phyloP scores from a whole-genome alignment of 2,888 invertebrate species.

The Dynastes hyllus region DNA sequence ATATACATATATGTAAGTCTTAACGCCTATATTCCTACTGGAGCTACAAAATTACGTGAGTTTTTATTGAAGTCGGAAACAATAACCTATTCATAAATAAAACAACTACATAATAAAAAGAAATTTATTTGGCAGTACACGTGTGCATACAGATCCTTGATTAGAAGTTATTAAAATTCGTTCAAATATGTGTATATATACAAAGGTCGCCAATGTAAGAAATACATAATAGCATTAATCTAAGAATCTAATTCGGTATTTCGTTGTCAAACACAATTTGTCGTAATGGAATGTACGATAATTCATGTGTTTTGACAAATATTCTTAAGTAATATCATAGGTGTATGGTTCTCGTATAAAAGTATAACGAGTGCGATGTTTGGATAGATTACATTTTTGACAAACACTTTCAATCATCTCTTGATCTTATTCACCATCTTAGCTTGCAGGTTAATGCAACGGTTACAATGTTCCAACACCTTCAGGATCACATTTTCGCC shows the following conservation, averaged over 20 bases:
- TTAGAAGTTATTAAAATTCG: slow-evolving; percentile 50
- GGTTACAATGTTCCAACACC: too few relatives aligned
- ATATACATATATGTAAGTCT: too few relatives aligned
- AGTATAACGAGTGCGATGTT: not conserved
- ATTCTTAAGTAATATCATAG: not conserved
- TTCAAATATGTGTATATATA: slow-evolving; percentile 48
- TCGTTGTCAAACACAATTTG: slow-evolving; percentile 2
- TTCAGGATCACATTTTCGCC: too few relatives aligned
- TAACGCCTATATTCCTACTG: too few relatives aligned
- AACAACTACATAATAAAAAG: slow-evolving; percentile 55
- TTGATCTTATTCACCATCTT: too few relatives aligned
- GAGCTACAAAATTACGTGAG: too few relatives aligned
- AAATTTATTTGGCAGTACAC: slow-evolving; percentile 58
- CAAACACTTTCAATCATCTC: too few relatives aligned
- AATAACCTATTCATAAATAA: not conserved
- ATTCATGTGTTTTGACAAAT: not conserved
- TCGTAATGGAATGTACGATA: not conserved
- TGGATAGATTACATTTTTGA: not conserved
- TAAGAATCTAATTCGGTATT: slow-evolving; percentile 48
- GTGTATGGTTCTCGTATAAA: not conserved
- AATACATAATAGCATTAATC: slow-evolving; percentile 35
- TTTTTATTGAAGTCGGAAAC: too few relatives aligned
- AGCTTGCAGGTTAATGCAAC: too few relatives aligned
- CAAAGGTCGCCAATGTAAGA: slow-evolving; percentile 36
- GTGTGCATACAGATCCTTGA: slow-evolving; percentile 51